phyloP scores from a whole-genome alignment of 2,888 invertebrate genomes.

The Agelastica alni region DNA sequence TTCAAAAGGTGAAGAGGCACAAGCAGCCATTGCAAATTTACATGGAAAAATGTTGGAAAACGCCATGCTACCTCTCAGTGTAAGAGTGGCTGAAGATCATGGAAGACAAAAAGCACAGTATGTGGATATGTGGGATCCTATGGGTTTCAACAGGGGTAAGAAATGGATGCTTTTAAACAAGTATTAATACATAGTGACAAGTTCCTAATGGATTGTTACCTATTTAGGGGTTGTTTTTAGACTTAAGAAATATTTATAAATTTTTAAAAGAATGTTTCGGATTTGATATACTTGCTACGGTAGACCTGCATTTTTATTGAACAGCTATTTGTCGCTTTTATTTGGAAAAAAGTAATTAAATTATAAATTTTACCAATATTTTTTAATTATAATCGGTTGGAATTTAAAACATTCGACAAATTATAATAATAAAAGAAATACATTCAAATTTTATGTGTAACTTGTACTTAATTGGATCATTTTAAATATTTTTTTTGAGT shows the following conservation, averaged over 20 bases:
- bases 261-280: neutral
- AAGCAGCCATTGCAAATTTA: conserved; percentile 83
- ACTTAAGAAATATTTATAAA: neutral
- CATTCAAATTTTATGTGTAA: too few relatives aligned
- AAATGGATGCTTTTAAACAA: conserved; percentile 35
- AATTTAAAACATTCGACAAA: too few relatives aligned
- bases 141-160: conserved; percentile 49
- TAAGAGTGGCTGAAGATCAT: conserved; percentile 80
- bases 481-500: too few relatives aligned
- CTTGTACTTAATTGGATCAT: too few relatives aligned
- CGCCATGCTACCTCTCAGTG: conserved; percentile 79
- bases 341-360: too few relatives aligned
- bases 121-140: conserved; percentile 56
- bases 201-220: neutral
- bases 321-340: neutral
- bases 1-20: conserved; percentile 86
- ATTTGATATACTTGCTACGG: too few relatives aligned
- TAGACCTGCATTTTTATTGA: too few relatives aligned
- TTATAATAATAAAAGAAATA: too few relatives aligned
- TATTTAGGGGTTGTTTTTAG: too few relatives aligned
- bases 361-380: too few relatives aligned
- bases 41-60: conserved; percentile 86
- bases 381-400: too few relatives aligned
- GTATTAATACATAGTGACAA: too few relatives aligned
- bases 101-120: conserved; percentile 75